A percentile compares a stretch with the other conserved stretches of the same genome.
phyloP scores from a whole-genome alignment of 2,888 invertebrate species.

The Andrena fulva region DNA sequence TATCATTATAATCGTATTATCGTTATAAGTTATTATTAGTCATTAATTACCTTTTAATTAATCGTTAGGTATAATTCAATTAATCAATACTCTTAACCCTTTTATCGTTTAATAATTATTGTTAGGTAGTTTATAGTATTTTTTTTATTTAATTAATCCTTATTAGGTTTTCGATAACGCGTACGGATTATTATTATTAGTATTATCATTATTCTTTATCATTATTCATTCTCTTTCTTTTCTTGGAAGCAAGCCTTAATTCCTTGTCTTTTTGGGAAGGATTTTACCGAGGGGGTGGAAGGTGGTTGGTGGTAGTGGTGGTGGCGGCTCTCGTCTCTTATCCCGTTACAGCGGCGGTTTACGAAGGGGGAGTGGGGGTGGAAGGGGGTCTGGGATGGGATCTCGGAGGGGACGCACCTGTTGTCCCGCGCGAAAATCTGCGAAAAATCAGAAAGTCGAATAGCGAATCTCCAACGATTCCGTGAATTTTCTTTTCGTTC shows the following conservation, averaged over 20 bases:
- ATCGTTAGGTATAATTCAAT: slow-evolving; percentile 81
- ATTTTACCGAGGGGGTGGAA: slow-evolving; percentile 62
- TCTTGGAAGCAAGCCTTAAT: slow-evolving; percentile 82
- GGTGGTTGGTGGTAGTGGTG: slow-evolving; percentile 49
- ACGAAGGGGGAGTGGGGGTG: slow-evolving; percentile 46
- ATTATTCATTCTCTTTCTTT: slow-evolving; percentile 24
- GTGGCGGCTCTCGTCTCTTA: slow-evolving; percentile 51
- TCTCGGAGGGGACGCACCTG: slow-evolving; percentile 78
- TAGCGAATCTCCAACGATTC: slow-evolving; percentile 73
- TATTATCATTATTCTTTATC: slow-evolving; percentile 46
- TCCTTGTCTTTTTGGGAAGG: slow-evolving; percentile 64
- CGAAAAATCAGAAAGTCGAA: slow-evolving; percentile 81
- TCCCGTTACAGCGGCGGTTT: slow-evolving; percentile 61
- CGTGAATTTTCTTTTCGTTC: slow-evolving; percentile 44
- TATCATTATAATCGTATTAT: slow-evolving; percentile 80
- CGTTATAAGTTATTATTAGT: slow-evolving; percentile 76
- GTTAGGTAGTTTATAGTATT: slow-evolving; percentile 83
- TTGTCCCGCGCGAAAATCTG: slow-evolving; percentile 82
- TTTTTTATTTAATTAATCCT: slow-evolving; percentile 47
- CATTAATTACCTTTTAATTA: slow-evolving; percentile 78
- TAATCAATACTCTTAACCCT: slow-evolving; percentile 82
- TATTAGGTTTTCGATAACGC: slow-evolving; percentile 82
- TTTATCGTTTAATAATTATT: slow-evolving; percentile 82
- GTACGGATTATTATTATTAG: slow-evolving; percentile 74
- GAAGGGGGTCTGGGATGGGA: slow-evolving; percentile 54